Evolutionary conservation across 1,140 invertebrate species (phyloP).

Genomic region (Globodera ellingtonae): DNA sequence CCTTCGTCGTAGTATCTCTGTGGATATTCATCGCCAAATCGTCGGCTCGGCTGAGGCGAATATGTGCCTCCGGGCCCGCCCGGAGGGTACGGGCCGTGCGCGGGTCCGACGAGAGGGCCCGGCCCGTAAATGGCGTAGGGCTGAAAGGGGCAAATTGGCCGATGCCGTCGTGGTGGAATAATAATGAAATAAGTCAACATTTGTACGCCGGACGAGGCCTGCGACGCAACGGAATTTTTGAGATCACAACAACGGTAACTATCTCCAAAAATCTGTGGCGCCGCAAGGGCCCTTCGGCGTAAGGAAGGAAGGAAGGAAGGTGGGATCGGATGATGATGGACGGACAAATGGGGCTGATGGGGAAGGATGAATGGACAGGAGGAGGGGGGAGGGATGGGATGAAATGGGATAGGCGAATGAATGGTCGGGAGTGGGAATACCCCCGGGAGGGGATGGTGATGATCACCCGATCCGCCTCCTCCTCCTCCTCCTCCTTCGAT

Average conservation of each 20-base stretch:
- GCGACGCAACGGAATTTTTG: constrained; percentile 57
- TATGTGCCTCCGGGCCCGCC: not conserved
- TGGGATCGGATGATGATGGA: not conserved
- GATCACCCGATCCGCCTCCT: not conserved
- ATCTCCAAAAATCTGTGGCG: constrained; percentile 53
- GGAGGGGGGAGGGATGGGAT: not conserved
- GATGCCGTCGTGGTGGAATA: not conserved
- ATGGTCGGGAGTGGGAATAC: constrained; percentile 1
- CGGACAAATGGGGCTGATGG: constrained; percentile 1
- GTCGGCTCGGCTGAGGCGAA: not conserved
- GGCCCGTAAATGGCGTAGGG: not conserved
- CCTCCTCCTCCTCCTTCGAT: not conserved
- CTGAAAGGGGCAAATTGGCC: not conserved
- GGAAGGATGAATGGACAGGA: not conserved
- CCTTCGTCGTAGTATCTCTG: not conserved
- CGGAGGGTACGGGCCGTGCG: not conserved
- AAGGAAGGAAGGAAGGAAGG: not conserved
- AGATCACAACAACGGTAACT: constrained; percentile 33
- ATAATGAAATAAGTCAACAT: not conserved
- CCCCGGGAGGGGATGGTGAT: no score
- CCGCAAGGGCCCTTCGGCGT: constrained; percentile 33
- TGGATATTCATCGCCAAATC: not conserved
- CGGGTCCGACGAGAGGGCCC: not conserved
- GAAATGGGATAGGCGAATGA: constrained; percentile 2
- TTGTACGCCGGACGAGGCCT: constrained; percentile 28